phyloP scores from a whole-genome alignment of 2,888 invertebrate species.

The Capitulum mitella region DNA sequence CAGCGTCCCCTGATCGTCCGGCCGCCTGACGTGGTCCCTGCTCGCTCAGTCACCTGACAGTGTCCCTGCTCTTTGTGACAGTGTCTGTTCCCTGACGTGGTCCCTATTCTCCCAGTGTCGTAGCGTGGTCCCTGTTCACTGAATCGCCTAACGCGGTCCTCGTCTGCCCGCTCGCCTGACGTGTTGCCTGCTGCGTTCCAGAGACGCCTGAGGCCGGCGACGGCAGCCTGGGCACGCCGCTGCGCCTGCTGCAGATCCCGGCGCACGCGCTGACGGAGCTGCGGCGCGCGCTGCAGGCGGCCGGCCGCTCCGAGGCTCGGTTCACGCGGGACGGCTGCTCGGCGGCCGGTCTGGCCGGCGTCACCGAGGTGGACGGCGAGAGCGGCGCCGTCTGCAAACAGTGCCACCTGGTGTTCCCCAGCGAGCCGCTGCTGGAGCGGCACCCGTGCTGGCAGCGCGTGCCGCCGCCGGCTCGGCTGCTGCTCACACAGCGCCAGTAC shows the following conservation, averaged over 20 bases:
- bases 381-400: slow-evolving; percentile 35
- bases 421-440: slow-evolving; percentile 30
- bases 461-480: slow-evolving; percentile 31
- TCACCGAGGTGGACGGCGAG: slow-evolving; percentile 31
- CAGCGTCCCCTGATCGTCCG: too few species aligned
- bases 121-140: too few species aligned
- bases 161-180: background rate
- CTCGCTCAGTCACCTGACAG: too few species aligned
- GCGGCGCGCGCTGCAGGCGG: slow-evolving; percentile 30
- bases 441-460: slow-evolving; percentile 33
- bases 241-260: slow-evolving; percentile 34
- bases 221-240: slow-evolving; percentile 31
- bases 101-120: too few species aligned
- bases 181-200: background rate
- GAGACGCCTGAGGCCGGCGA: background rate
- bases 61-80: background rate
- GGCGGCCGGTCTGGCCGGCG: slow-evolving; percentile 26
- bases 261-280: slow-evolving; percentile 33
- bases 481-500: slow-evolving; percentile 35
- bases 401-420: slow-evolving; percentile 35
- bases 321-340: slow-evolving; percentile 35
- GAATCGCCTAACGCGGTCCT: background rate
- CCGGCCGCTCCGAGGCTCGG: slow-evolving; percentile 32
- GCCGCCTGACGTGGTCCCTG: too few species aligned
- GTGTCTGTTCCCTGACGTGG: too few species aligned